Evolutionary conservation across 2,888 invertebrate genomes (phyloP), one percentile per base, ranked within the genome.

Genomic region (Gryllus longicercus): DNA sequence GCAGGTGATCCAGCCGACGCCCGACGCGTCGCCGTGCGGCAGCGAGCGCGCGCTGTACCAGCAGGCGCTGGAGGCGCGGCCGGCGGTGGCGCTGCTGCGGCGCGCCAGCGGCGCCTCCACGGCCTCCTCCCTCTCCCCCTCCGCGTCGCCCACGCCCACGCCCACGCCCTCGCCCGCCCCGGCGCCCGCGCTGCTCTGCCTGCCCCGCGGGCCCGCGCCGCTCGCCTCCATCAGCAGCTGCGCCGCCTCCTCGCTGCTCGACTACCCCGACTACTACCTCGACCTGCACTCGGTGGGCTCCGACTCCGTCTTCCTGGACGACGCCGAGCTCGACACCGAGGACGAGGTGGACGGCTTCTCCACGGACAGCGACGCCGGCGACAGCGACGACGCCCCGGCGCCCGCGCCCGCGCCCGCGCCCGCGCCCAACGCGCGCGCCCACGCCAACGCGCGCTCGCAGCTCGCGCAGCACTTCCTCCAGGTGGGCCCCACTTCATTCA

Each of bases 301-400:
- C 79, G 95, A 95, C 87, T 95, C 95, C 25, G 94, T 95, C 81
- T 95, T 95, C 86, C 90, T 92, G 80, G 93, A 93, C 85, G 91
- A 91, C 84, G 92, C 92, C 82, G 88, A 92, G 82, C 79, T 85
- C 84, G 94, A 95, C 84, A 95, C 95, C 21, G 95, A 95, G 85
- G 94, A 95, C 85, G 95, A 95, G 85, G 92, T 95, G 84, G 94
- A 94, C 85, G 94, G 94, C 84, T 93, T 95, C 85, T 94, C 94
- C 81, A 95, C 95, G 74, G 95, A 95, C 85, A 95, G 94, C 85
- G 94, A 94, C 50, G 81, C n/a, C 83, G 81, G 50, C 77, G 18
- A 12, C 75, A 78, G 80, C 78, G 14, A 75, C 80, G 14, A 74
- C 63, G 21, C 21, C 21, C 77, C 38, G 18, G 63, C n/a, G 74